These are phyloP conservation scores for Champsocephalus gunnari DNA, from an alignment of 2,797 vertebrate genomes.

Conservation along the genomic window DNA sequence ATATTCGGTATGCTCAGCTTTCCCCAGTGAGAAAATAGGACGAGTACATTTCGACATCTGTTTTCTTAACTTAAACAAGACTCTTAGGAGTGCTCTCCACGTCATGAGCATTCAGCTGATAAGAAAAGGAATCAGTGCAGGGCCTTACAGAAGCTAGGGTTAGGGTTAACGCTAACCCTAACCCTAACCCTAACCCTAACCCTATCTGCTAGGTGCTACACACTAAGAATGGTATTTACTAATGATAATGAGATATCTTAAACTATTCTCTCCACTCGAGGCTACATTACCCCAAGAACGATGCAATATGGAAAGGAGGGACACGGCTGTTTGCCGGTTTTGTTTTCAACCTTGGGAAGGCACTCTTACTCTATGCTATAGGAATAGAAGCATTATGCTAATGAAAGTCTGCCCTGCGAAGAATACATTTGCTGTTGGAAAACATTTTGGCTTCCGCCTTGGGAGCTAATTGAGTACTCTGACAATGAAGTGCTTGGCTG, in stretches of 20 bases:
- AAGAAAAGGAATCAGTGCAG: background rate
- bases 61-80: slow-evolving; percentile 36
- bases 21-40: slow-evolving; percentile 37
- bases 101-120: slow-evolving; percentile 10
- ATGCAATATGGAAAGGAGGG: slow-evolving; percentile 50
- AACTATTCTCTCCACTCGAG: slow-evolving; percentile 46
- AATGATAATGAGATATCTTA: slow-evolving; percentile 58
- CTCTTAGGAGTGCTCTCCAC: slow-evolving; percentile 12
- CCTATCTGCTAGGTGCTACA: background rate
- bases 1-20: slow-evolving; percentile 16
- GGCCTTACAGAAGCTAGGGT: background rate
- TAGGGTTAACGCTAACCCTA: too few relatives aligned
- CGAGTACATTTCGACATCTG: slow-evolving; percentile 40
- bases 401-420: slow-evolving; percentile 77
- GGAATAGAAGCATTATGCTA: slow-evolving; percentile 78
- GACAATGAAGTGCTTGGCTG: slow-evolving; percentile 82
- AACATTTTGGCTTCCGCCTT: slow-evolving; percentile 83
- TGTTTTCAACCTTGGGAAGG: slow-evolving; percentile 69
- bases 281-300: slow-evolving; percentile 37
- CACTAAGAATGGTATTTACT: slow-evolving; percentile 37
- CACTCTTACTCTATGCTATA: slow-evolving; percentile 61
- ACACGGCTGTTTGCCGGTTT: slow-evolving; percentile 52
- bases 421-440: slow-evolving; percentile 83
- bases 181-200: too few relatives aligned
- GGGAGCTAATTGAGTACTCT: slow-evolving; percentile 84